Evolutionary conservation across 2,888 invertebrate species (phyloP).

Genomic region (Ypsolopha sequella): DNA sequence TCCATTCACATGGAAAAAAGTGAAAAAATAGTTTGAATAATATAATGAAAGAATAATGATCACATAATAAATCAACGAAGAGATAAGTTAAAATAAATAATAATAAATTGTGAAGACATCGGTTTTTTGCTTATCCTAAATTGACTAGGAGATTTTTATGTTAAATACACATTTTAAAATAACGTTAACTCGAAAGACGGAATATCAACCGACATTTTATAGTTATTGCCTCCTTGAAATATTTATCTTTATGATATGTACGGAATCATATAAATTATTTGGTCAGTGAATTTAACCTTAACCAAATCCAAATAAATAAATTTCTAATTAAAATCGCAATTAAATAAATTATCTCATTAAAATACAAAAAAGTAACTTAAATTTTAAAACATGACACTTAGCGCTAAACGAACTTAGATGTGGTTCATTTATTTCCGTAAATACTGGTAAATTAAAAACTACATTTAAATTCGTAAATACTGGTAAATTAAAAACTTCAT

Average conservation of each 20-base stretch:
- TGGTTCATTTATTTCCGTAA: too few relatives aligned
- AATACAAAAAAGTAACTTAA: too few relatives aligned
- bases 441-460: too few relatives aligned
- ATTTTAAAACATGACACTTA: too few relatives aligned
- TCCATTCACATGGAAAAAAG: conserved; percentile 42
- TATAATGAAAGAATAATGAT: conserved; percentile 10
- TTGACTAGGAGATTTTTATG: conserved; percentile 38
- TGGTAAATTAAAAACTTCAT: too few relatives aligned
- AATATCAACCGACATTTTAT: conserved; percentile 15
- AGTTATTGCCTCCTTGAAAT: conserved; percentile 53
- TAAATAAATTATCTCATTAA: background rate
- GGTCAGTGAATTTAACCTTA: conserved; percentile 2
- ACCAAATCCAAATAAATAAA: background rate
- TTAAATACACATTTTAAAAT: conserved; percentile 9
- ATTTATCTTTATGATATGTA: conserved; percentile 47
- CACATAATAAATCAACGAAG: background rate
- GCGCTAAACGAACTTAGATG: too few relatives aligned
- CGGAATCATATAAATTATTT: conserved; percentile 16
- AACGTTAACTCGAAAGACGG: background rate
- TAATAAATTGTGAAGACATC: conserved; percentile 9
- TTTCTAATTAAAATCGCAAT: background rate
- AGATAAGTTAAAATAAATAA: conserved; percentile 4
- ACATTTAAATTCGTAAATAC: too few relatives aligned
- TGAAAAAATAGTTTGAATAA: conserved; percentile 8
- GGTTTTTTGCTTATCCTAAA: conserved; percentile 47